Conservation (phyloP, 2,797 vertebrate genomes). For the Paratrypauchen microcephalus region DNA sequence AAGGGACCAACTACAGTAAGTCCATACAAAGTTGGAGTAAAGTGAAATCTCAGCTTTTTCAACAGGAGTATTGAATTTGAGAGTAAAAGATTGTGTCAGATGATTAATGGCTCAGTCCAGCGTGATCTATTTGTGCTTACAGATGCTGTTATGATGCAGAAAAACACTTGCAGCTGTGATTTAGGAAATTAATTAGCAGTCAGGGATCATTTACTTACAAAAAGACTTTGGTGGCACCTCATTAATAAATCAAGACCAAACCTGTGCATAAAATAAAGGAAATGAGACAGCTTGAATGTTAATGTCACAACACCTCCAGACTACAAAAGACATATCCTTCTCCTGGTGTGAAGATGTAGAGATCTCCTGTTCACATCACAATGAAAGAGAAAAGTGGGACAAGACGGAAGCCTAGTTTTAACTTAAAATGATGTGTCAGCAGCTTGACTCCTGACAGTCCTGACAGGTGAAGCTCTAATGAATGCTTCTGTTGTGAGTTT, state of each 20-base stretch:
- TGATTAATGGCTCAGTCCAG: constrained; percentile 10
- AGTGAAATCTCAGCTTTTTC: neutral
- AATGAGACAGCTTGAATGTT: constrained; percentile 2
- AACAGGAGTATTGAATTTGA: neutral
- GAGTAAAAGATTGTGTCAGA: constrained; percentile 8
- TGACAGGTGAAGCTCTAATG: constrained; percentile 34
- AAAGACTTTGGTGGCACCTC: constrained; percentile 1
- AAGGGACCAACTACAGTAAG: neutral
- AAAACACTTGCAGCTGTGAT: constrained; percentile 6
- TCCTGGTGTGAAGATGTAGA: neutral
- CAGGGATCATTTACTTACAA: constrained; percentile 7
- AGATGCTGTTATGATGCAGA: neutral
- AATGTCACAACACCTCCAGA: constrained; percentile 6
- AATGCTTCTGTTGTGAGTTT: constrained; percentile 24
- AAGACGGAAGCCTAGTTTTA: constrained; percentile 24
- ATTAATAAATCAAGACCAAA: constrained; percentile 5
- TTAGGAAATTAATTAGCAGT: constrained; percentile 12
- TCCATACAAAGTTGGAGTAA: neutral
- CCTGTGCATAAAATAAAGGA: neutral
- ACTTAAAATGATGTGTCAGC: constrained; percentile 36
- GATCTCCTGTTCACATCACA: constrained; percentile 7
- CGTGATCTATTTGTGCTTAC: constrained; percentile 11
- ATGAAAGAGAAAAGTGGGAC: constrained; percentile 18
- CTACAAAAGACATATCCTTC: neutral
- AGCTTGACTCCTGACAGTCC: constrained; percentile 5